Evolutionary conservation across 2,113 vertebrate genomes (phyloP).

Genomic region (Oxyruncus cristatus): DNA sequence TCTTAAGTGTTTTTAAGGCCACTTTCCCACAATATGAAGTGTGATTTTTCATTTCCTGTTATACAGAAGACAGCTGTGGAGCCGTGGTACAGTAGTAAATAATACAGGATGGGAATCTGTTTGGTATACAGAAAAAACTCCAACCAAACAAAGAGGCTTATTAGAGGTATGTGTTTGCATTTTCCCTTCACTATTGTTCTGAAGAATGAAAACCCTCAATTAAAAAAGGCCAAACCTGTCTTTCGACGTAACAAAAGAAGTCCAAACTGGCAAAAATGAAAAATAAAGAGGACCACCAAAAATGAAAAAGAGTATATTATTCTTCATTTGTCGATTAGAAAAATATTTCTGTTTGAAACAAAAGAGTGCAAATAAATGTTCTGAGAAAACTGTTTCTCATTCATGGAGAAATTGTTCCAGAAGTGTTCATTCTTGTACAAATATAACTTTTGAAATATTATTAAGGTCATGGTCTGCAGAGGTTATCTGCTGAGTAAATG

Average conservation of each 20-base stretch:
- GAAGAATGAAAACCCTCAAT: neutral
- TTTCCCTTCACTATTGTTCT: neutral
- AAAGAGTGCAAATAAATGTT: neutral
- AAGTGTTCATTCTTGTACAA: neutral
- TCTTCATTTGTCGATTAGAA: neutral
- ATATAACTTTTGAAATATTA: neutral
- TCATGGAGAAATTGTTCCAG: neutral
- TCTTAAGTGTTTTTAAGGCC: neutral
- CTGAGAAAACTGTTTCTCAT: neutral
- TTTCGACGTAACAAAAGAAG: neutral
- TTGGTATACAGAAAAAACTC: neutral
- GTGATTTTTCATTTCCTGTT: slow-evolving; percentile 4
- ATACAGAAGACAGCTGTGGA: neutral
- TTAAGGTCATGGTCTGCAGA: neutral
- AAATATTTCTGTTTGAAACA: neutral
- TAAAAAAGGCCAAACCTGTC: neutral
- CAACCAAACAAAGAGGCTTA: neutral
- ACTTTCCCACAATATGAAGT: neutral
- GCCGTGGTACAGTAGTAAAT: neutral
- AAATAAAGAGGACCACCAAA: neutral
- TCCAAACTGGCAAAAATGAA: neutral
- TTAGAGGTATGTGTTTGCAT: neutral
- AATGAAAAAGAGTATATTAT: neutral
- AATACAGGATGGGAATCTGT: neutral
- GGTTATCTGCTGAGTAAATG: neutral